Base-by-base conservation (phyloP, 2,797 vertebrate genomes). In the Anableps anableps region DNA sequence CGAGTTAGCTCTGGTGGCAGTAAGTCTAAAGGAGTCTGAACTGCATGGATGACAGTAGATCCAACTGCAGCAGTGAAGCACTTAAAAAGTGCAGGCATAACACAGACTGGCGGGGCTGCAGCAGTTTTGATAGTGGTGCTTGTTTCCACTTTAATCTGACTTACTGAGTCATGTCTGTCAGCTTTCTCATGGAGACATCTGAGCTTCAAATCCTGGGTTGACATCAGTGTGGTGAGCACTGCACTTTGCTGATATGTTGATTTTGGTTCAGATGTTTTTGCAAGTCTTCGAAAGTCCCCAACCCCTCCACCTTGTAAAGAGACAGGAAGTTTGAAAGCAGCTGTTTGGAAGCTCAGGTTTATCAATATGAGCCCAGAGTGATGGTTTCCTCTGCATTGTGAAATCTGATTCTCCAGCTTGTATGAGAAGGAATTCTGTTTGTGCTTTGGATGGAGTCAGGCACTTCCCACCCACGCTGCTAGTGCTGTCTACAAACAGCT, bases 251-350 rank as follows among this genome's bases (percentile, higher is more conserved):
- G 93, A 95, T 95, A 95, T 95, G 92, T 94, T 93, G 81, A 5
- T 93, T 94, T 93, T 93, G 89, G 86, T 89, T 92, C 82, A 73
- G 47, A 87, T 86, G 88, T 89, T 90, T 88, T 88, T 85, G 85
- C 81, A 93, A 88, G 82, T 87, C 82, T 87, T 88, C 81, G 86
- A 94, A 91, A 90, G 73, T 77, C 90, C 86, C 48, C 72, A 91
- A 23, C 87, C 58, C 71, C 78, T 81, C 68, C 17, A 72, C 17
- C 68, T 72, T 47, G 41, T 47, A 29, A 29, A 45, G 68, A 47
- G 68, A 92, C 81, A 79, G 83, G 88, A 92, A 92, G 95, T 95
- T 95, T 95, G 78, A 96, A 96, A 96, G 96, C 95, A 95, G 95
- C 95, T 94, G 94, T 94, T 93, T 79, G 66, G 76, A 76, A 77